Conservation (phyloP, 92 coral and sea anemone species). For the Paragorgia papillata region DNA sequence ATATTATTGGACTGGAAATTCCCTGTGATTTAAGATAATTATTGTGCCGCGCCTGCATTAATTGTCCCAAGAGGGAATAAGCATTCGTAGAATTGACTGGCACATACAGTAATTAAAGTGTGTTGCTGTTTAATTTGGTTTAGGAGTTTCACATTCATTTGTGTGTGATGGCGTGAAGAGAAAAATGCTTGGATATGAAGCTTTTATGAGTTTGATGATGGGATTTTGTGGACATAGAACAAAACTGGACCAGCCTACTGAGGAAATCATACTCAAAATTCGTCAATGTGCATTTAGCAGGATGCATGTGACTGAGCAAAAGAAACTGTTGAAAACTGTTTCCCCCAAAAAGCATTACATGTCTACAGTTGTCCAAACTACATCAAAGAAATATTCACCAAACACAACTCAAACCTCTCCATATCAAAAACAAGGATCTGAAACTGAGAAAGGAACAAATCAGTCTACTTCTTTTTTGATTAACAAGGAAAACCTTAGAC, state of each 20-base stretch:
- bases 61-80: no score
- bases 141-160: slow-evolving; percentile 33
- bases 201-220: slow-evolving; percentile 35
- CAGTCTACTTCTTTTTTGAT: slow-evolving; percentile 40
- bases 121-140: slow-evolving; percentile 17
- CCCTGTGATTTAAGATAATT: no score
- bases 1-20: no score
- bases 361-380: slow-evolving; percentile 31
- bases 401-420: slow-evolving; percentile 21
- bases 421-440: slow-evolving; percentile 16
- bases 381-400: slow-evolving; percentile 3
- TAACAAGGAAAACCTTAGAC: slow-evolving; percentile 34
- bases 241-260: slow-evolving; percentile 30
- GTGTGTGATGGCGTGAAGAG: slow-evolving; percentile 43
- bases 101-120: background rate
- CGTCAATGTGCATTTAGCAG: slow-evolving; percentile 5
- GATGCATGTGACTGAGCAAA: slow-evolving; percentile 17
- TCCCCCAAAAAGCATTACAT: slow-evolving; percentile 12
- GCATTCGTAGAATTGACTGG: no score
- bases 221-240: slow-evolving; percentile 36
- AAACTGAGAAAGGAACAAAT: slow-evolving; percentile 17
- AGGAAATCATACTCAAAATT: slow-evolving; percentile 26
- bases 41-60: no score
- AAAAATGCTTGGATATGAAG: slow-evolving; percentile 28
- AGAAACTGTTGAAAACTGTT: slow-evolving; percentile 7